phyloP scores from a whole-genome alignment of 2,888 invertebrate genomes.

The Elegia similella region DNA sequence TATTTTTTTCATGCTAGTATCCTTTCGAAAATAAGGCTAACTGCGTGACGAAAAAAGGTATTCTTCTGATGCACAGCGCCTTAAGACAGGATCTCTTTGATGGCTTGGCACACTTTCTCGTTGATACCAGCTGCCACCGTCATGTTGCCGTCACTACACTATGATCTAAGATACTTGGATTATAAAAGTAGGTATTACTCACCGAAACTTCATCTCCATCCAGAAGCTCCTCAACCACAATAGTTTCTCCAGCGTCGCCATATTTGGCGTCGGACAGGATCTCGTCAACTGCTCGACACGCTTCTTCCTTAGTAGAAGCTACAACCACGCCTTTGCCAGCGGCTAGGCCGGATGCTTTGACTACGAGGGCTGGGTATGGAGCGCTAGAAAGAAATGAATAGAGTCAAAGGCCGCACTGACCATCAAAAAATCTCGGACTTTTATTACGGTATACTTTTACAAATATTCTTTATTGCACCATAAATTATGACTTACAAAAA shows the following conservation, averaged over 20 bases:
- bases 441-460: too few relatives aligned
- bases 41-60: too few relatives aligned
- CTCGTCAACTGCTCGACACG: conserved; percentile 90
- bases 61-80: too few relatives aligned
- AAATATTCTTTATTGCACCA: too few relatives aligned
- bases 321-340: conserved; percentile 99
- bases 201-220: conserved; percentile 97
- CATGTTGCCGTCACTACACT: too few relatives aligned
- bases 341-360: conserved; percentile 97
- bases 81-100: conserved; percentile 90
- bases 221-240: conserved; percentile 95
- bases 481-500: too few relatives aligned
- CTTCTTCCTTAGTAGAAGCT: conserved; percentile 88
- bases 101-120: conserved; percentile 91
- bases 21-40: too few relatives aligned
- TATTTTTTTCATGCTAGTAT: too few relatives aligned
- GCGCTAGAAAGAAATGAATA: conserved; percentile 79
- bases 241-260: conserved; percentile 90
- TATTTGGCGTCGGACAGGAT: conserved; percentile 90
- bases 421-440: conserved; percentile 28
- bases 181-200: conserved; percentile 45
- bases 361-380: conserved; percentile 90
- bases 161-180: neutral
- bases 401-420: conserved; percentile 15
- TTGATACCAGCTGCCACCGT: conserved; percentile 90